Conservation (phyloP, 1,140 invertebrate genomes). For the Physella acuta region DNA sequence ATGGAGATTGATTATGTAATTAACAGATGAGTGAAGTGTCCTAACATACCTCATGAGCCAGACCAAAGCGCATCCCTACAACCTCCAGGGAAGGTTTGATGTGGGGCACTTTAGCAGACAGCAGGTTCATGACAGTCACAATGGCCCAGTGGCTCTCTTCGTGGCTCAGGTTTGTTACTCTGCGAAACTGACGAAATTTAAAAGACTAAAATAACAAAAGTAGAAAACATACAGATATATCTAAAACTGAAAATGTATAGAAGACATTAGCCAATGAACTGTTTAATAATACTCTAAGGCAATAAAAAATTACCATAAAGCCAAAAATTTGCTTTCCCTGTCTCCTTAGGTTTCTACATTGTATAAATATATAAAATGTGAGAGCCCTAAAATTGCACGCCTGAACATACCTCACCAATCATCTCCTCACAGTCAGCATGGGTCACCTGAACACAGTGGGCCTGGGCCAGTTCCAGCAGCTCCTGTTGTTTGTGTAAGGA, state of each 20-base stretch:
- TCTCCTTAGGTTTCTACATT: no score
- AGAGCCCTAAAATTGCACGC: no score
- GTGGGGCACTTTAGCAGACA: conserved; percentile 20
- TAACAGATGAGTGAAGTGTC: no score
- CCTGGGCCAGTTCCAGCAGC: conserved; percentile 15
- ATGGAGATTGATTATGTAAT: no score
- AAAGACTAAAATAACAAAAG: conserved; percentile 1
- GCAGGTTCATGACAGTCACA: conserved; percentile 21
- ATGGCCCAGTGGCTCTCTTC: conserved; percentile 27
- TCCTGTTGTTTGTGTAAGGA: conserved; percentile 1
- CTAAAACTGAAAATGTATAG: no score
- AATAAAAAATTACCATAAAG: no score
- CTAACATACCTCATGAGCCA: conserved; percentile 19
- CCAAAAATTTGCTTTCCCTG: no score
- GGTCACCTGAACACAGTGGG: conserved; percentile 19
- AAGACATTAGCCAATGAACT: no score
- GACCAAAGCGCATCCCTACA: conserved; percentile 16
- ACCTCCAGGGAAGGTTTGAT: conserved; percentile 21
- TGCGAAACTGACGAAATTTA: conserved; percentile 15
- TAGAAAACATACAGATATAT: no score
- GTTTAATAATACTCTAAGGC: no score
- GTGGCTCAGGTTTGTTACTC: conserved; percentile 20
- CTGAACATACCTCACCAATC: conserved; percentile 19
- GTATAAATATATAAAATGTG: no score
- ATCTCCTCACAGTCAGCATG: conserved; percentile 28